A percentile compares a stretch with the other conserved stretches of the same genome.
Conservation (phyloP, 2,113 vertebrate genomes). For the Anseranas semipalmata region DNA sequence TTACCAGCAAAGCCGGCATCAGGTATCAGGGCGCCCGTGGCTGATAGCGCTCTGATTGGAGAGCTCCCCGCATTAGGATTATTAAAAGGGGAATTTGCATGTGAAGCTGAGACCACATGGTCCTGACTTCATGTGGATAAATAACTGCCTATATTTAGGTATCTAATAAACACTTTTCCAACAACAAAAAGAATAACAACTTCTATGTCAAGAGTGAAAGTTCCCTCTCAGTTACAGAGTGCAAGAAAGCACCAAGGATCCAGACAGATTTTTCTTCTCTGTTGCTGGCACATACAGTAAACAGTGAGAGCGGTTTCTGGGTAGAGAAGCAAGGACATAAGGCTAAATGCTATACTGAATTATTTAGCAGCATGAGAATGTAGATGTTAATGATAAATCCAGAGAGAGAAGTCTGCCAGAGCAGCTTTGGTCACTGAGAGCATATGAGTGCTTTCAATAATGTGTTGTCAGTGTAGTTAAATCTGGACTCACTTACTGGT, state of each 20-base stretch:
- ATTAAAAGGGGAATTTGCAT: conserved; percentile 69
- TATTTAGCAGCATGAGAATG: conserved; percentile 78
- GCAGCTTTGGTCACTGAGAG: conserved; percentile 57
- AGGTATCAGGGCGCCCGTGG: conserved; percentile 54
- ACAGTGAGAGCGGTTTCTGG: conserved; percentile 43
- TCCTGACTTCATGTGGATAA: conserved; percentile 33
- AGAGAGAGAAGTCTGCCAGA: conserved; percentile 67
- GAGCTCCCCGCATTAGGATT: conserved; percentile 65
- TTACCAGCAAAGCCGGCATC: conserved; percentile 74
- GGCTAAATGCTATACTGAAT: conserved; percentile 79
- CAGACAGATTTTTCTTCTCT: conserved; percentile 15
- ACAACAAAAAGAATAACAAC: neutral
- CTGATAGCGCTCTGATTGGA: conserved; percentile 60
- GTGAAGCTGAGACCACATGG: conserved; percentile 60
- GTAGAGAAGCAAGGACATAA: conserved; percentile 62
- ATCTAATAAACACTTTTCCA: conserved; percentile 38
- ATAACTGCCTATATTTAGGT: conserved; percentile 55
- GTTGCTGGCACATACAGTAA: conserved; percentile 26
- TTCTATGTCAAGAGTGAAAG: neutral
- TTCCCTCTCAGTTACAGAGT: neutral
- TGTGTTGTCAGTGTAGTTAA: neutral
- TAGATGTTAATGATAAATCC: conserved; percentile 79
- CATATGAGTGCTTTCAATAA: neutral
- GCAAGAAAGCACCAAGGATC: neutral
- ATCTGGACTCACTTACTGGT: neutral